Evolutionary conservation across 1,140 invertebrate species (phyloP).

Genomic region (Bombus impatiens): DNA sequence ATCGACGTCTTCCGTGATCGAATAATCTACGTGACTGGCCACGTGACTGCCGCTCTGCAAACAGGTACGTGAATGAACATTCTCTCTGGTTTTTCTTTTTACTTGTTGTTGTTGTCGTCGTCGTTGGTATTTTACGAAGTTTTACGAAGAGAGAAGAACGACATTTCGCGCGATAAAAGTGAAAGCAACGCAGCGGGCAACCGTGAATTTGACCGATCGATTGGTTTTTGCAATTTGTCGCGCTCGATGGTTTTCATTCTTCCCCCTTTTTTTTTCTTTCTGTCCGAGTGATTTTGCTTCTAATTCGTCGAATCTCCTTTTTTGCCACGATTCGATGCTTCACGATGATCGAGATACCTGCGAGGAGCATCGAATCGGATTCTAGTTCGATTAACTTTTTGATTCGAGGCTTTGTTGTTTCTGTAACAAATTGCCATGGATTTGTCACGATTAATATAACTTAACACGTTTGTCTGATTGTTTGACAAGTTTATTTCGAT

Average conservation of each 20-base stretch:
- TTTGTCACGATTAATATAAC: not conserved
- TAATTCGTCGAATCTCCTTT: not conserved
- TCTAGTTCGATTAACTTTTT: not conserved
- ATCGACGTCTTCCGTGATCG: not conserved
- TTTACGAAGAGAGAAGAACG: not conserved
- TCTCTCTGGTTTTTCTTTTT: not conserved
- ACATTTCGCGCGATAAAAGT: conserved; percentile 30
- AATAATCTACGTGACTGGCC: not conserved
- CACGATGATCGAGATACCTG: not conserved
- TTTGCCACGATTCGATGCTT: not conserved
- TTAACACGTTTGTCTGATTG: not conserved
- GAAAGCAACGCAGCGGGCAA: conserved; percentile 25
- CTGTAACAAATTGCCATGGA: not conserved
- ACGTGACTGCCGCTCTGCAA: not conserved
- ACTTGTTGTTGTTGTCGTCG: too few species aligned
- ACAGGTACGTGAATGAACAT: conserved; percentile 12
- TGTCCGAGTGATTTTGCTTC: not conserved
- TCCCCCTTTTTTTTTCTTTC: not conserved
- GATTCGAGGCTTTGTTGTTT: not conserved
- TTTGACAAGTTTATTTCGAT: not conserved
- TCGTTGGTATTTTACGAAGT: not conserved
- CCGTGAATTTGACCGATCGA: conserved; percentile 24
- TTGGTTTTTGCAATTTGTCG: conserved; percentile 3
- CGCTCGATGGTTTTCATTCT: not conserved
- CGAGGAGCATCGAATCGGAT: not conserved